Base-by-base conservation (phyloP, 2,113 vertebrate species). In the Heterotilapia buettikoferi region DNA sequence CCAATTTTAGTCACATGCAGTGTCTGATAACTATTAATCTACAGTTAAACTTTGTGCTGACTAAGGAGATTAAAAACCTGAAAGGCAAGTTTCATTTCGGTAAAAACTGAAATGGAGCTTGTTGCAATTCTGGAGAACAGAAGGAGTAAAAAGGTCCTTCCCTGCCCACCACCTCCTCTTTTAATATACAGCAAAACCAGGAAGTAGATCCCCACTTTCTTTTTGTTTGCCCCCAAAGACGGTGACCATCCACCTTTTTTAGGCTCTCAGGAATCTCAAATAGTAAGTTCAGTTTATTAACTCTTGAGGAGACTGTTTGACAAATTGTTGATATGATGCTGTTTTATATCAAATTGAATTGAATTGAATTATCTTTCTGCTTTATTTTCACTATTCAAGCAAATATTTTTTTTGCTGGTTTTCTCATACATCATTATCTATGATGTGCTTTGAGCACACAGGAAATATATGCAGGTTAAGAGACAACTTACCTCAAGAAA, bases 41-140 rank as follows among this genome's bases (percentile, higher is more conserved):
- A 63, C 1, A 36, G 31, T 33, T 36, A 63, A 63, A 63, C 59
- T 63, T 0, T 38, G 45, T 47, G 45, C 14, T 18, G 0, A 66
- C 1, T 66, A 36, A n/a, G 61, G 18, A 33, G 18, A 66, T 66
- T 11, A 33, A 63, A 33, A 33, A 33, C 29, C 59, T 33, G 59
- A 63, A 63, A 33, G 7, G 3, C 26, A 4, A 61, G 61, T 66
- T 66, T 66, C 31, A 66, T 66, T 66, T 66, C 0, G 6, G 18
- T 66, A 40, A 66, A 68, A 68, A 2, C 33, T 21, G 6, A 68
- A 40, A 68, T 68, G 63, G 11, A 14, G 12, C 6, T 63, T 13
- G 0, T n/a, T 21, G 63, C 0, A 7, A 38, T 38, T 68, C 63
- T 13, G 19, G 33, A 68, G 4, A 68, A 40, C 4, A 68, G 63